A percentile compares a stretch with the other conserved stretches of the same genome.
phyloP scores from a whole-genome alignment of 2,888 invertebrate genomes.

The Cosmorhoe ocellata region DNA sequence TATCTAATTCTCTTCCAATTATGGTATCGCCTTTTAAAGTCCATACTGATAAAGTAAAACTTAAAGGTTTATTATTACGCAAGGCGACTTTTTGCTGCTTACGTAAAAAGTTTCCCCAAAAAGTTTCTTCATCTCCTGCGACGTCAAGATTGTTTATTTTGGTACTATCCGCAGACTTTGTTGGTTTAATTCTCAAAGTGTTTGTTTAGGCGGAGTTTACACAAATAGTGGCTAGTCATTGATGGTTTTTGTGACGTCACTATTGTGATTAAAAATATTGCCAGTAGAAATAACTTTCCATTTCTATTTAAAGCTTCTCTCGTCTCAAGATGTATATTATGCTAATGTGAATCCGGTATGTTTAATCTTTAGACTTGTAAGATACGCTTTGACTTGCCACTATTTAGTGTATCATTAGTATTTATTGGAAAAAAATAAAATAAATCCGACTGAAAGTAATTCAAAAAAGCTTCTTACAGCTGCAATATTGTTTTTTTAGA shows the following conservation, averaged over 20 bases:
- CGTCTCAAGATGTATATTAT: slow-evolving; percentile 2
- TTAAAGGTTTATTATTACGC: too few species aligned
- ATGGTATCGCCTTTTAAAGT: too few species aligned
- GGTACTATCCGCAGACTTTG: slow-evolving; percentile 52
- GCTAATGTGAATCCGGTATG: too few species aligned
- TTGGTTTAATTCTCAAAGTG: slow-evolving; percentile 67
- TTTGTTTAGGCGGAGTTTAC: slow-evolving; percentile 47
- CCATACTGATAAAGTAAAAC: too few species aligned
- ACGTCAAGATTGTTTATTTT: slow-evolving; percentile 51
- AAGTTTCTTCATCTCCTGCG: slow-evolving; percentile 6
- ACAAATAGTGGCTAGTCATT: slow-evolving; percentile 67
- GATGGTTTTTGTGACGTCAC: slow-evolving; percentile 37
- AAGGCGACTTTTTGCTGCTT: neutral
- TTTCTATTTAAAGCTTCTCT: slow-evolving; percentile 30
- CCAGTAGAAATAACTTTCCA: slow-evolving; percentile 42
- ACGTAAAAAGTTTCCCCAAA: slow-evolving; percentile 8
- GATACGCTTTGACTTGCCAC: too few species aligned
- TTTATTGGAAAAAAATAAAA: too few species aligned
- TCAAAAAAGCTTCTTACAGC: too few species aligned
- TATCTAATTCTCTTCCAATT: too few species aligned
- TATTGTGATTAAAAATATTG: slow-evolving; percentile 37
- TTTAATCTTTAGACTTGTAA: too few species aligned
- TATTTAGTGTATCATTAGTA: too few species aligned
- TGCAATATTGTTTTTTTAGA: too few species aligned
- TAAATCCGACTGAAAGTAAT: too few species aligned